A percentile compares a stretch with the other conserved stretches of the same genome.
phyloP scores from a whole-genome alignment of 23 tunicate species.

The Phallusia fumigata region DNA sequence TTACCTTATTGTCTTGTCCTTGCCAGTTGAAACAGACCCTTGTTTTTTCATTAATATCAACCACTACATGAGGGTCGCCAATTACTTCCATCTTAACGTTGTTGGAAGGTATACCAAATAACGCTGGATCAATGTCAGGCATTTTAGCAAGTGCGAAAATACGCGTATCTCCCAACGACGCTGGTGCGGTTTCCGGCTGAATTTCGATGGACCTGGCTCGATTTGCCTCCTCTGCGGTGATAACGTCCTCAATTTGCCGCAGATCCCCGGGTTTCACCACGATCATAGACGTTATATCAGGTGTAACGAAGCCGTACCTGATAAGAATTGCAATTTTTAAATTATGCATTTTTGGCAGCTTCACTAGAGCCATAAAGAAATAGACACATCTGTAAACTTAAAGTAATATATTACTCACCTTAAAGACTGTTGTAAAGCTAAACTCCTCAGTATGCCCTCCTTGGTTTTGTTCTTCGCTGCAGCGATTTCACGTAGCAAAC shows the following conservation, averaged over 20 bases:
- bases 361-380: no score
- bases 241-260: constrained; percentile 26
- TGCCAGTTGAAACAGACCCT: constrained; percentile 61
- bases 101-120: not conserved
- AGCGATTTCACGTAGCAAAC: constrained; percentile 16
- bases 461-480: constrained; percentile 25
- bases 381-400: not conserved
- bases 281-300: constrained; percentile 49
- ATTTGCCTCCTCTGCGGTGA: constrained; percentile 20
- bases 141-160: not conserved
- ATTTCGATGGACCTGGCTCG: not conserved
- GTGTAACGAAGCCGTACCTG: constrained; percentile 48
- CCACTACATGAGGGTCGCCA: constrained; percentile 63
- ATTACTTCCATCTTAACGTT: constrained; percentile 3
- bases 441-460: constrained; percentile 4
- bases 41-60: constrained; percentile 31
- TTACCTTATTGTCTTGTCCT: constrained; percentile 28
- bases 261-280: constrained; percentile 49
- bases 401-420: constrained; percentile 5
- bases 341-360: no score
- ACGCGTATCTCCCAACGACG: not conserved
- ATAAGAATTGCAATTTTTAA: not conserved
- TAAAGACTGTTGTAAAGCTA: constrained; percentile 32
- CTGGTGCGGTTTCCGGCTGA: not conserved
- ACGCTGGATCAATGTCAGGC: not conserved